Base-by-base conservation (phyloP, 2,113 vertebrate species). In the Campylomormyrus tamandua region DNA sequence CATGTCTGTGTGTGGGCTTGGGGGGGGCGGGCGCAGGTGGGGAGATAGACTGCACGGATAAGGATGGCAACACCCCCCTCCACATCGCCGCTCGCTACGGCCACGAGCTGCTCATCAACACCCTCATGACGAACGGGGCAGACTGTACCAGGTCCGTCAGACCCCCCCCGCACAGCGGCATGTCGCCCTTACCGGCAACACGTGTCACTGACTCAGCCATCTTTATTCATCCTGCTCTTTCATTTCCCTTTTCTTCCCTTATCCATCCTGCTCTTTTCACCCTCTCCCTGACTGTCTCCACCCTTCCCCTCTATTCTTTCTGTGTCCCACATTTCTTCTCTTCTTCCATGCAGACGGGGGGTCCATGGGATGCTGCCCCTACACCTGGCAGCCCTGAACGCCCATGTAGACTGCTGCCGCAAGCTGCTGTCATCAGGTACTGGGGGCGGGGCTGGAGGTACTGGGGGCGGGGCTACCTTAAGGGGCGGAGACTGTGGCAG, bases 31-130 rank as follows among this genome's bases (percentile, higher is more conserved):
- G 6, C 96, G 49, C 93, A 99, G 98, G 97, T 56, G 97, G 97
- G 3, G 97, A 98, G 94, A 99, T 99, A 0, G 98, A 99, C 96
- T 97, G 97, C 42, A 95, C 97, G 91, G 98, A 99, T 94, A 99
- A 99, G 90, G 98, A 99, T 10, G 98, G 98, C 6, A 99, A 99
- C 95, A 99, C 98, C 0, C 98, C 98, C 3, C 97, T 99, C 62
- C 98, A 99, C 8, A 96, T 99, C 56, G 98, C 98, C 53, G 98
- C 98, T 3, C 97, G 98, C 94, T 98, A 97, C 0, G 98, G 98
- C 48, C 98, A 99, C 3, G 98, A 99, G 91, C 97, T 98, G 91
- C 96, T 99, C 94, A 98, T 99, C 93, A 99, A 98, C 96, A 98
- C 98, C 88, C 96, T 99, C 87, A 97, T 99, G 92, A 98, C 97